A percentile compares a stretch with the other conserved stretches of the same genome.
Conservation (phyloP, 2,797 vertebrate genomes). For the Macropus fuliginosus region DNA sequence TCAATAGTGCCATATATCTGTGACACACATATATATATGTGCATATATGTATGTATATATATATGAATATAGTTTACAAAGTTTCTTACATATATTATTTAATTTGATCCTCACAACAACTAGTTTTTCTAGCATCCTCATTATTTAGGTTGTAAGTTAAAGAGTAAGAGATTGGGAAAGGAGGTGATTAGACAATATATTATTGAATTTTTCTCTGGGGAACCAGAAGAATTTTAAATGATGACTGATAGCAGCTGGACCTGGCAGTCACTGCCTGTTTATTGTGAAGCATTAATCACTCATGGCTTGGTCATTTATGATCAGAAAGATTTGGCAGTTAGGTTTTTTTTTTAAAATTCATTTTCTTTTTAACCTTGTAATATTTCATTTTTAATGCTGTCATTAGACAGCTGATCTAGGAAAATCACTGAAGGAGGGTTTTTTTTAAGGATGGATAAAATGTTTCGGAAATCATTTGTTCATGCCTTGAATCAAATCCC, state of each 20-base stretch:
- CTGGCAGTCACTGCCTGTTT: constrained; percentile 9
- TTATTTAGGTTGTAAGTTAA: neutral
- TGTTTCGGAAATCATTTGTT: constrained; percentile 30
- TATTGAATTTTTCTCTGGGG: constrained; percentile 33
- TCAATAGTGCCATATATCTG: neutral
- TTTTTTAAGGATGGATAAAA: constrained; percentile 40
- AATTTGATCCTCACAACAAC: neutral
- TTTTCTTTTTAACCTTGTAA: constrained; percentile 47
- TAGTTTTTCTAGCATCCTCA: constrained; percentile 33
- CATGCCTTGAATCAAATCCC: constrained; percentile 26
- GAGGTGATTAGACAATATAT: neutral
- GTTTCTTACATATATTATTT: neutral
- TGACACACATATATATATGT: neutral
- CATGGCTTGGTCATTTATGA: constrained; percentile 53
- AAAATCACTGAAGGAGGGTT: constrained; percentile 34
- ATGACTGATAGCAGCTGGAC: constrained; percentile 18
- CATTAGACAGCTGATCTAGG: constrained; percentile 43
- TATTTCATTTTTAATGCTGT: constrained; percentile 63
- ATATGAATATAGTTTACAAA: neutral
- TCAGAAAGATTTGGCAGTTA: constrained; percentile 22
- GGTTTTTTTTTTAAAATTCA: neutral
- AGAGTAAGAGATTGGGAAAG: neutral
- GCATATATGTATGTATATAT: no score
- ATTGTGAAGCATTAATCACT: constrained; percentile 56
- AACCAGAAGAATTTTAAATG: constrained; percentile 50